Conservation (phyloP, 2,797 vertebrate genomes). For the Lagocephalus sceleratus region DNA sequence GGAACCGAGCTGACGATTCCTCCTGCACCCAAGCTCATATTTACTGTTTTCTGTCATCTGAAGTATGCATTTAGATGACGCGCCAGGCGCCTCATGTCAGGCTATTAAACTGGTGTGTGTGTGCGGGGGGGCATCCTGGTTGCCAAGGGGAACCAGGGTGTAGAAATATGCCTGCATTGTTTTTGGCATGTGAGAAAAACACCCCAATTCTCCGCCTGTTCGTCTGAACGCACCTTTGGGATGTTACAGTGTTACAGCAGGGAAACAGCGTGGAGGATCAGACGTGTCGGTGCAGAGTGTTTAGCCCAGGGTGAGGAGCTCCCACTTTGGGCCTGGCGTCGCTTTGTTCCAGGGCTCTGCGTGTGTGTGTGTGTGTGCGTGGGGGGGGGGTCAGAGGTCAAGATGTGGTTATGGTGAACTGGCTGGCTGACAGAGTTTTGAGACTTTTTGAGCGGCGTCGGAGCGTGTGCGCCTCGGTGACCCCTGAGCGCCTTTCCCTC, state of each 20-base stretch:
- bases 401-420: too few relatives aligned
- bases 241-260: background rate
- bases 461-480: constrained; percentile 32
- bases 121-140: background rate
- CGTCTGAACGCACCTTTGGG: background rate
- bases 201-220: background rate
- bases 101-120: too few relatives aligned
- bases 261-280: constrained; percentile 20
- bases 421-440: too few relatives aligned
- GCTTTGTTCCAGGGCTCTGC: background rate
- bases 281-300: constrained; percentile 49
- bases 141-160: constrained; percentile 11
- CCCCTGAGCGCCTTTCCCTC: constrained; percentile 43
- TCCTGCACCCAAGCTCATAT: background rate
- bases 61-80: background rate
- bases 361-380: too few relatives aligned
- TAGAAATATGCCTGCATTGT: background rate
- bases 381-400: too few relatives aligned
- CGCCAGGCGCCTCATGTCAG: background rate
- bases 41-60: background rate
- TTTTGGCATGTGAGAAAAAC: background rate
- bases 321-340: background rate
- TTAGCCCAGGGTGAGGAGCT: constrained; percentile 41
- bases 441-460: constrained; percentile 7
- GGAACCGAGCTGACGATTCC: too few relatives aligned